Conservation (phyloP, 2,888 invertebrate species). For the Oasisia sp. region DNA sequence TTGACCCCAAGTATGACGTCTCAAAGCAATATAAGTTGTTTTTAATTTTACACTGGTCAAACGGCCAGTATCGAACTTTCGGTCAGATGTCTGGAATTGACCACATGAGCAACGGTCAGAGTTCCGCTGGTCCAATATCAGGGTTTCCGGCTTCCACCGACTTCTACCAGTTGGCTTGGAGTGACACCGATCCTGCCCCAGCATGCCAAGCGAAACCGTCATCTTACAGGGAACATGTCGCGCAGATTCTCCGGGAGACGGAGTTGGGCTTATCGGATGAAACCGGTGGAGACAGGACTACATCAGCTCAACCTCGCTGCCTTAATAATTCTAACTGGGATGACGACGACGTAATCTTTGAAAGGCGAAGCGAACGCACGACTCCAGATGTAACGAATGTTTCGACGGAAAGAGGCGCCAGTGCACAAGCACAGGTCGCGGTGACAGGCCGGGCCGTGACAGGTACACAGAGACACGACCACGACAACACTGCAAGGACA, state of each 20-base stretch:
- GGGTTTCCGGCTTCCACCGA: not conserved
- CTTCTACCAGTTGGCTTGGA: slow-evolving; percentile 11
- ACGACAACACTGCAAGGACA: not conserved
- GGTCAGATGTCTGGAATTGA: not conserved
- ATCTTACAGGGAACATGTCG: not conserved
- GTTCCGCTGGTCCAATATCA: not conserved
- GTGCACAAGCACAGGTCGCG: not conserved
- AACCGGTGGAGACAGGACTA: not conserved
- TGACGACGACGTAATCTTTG: not conserved
- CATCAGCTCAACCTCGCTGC: not conserved
- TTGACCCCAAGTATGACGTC: not conserved
- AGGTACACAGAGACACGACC: not conserved
- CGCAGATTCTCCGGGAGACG: not conserved
- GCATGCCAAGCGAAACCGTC: not conserved
- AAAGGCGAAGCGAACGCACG: not conserved
- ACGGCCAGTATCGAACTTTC: not conserved
- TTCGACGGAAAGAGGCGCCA: not conserved
- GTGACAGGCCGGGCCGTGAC: not conserved
- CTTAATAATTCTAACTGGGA: not conserved
- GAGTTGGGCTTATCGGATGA: not conserved
- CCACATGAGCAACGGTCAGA: not conserved
- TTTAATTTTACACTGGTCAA: not conserved
- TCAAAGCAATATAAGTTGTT: not conserved
- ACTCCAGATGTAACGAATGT: not conserved
- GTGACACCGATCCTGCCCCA: not conserved